Evolutionary conservation across 2,888 invertebrate species (phyloP), one percentile per base, ranked within the genome.

Genomic region (Phortica okadai): DNA sequence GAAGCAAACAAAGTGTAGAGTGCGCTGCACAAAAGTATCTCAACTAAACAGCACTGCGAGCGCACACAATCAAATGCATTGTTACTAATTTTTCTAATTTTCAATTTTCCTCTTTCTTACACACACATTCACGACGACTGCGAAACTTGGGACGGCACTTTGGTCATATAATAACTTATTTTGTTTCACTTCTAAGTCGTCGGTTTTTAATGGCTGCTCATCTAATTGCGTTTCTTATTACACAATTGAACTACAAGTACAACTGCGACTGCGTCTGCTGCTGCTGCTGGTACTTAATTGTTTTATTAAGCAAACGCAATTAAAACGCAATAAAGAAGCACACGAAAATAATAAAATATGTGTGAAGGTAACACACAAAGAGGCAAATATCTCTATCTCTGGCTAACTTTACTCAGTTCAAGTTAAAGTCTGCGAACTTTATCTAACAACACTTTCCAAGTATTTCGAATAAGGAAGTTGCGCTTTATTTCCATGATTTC

Each of bases 271-370:
- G 76, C 69, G 14, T 44, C 58, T 74, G 73, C 74, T 82, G 70
- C 25, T 59, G 59, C 21, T 62, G 62, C 25, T 62, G n/a, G 25
- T 16, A 87, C 86, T 78, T 84, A 87, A 87, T 87, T 87, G 87
- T 88, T 85, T 85, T 84, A 85, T 85, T 85, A 87, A 85, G 84
- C 81, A 84, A 88, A 87, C 88, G 84, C 81, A 84, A 88, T 85
- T 85, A 85, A 85, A 85, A 81, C 75, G 80, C 83, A 79, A 88
- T 87, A 85, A 87, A 87, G 83, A 16, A 16, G 25, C 69, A 8
- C 1, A 44, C 33, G 33, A 45, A 50, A 50, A 50, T 50, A 14
- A 11, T 14, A 50, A 33, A 21, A 21, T 21, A 21, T 21, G 21
- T 45, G 45, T 45, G 45, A 45, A 45, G 7, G 6, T 45, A 10